phyloP scores from a whole-genome alignment of 2,113 vertebrate genomes.

The Todiramphus saurophagus region DNA sequence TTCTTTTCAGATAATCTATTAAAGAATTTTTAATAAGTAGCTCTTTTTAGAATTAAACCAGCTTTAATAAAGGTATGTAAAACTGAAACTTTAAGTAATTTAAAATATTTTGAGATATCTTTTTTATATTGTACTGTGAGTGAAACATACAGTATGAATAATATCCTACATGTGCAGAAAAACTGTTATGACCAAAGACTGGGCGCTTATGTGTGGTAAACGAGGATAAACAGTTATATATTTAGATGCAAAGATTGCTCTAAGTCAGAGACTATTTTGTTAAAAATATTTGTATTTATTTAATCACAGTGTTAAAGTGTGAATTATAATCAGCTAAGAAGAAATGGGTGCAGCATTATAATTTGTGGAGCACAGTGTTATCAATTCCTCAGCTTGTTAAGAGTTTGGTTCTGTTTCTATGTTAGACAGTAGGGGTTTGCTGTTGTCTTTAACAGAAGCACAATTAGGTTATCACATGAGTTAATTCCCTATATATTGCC shows the following conservation, averaged over 20 bases:
- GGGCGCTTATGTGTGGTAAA: slow-evolving; percentile 32
- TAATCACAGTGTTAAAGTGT: background rate
- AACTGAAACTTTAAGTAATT: slow-evolving; percentile 71
- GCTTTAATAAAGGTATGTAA: slow-evolving; percentile 61
- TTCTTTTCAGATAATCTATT: slow-evolving; percentile 72
- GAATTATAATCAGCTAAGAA: background rate
- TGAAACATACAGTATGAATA: slow-evolving; percentile 68
- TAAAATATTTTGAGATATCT: slow-evolving; percentile 68
- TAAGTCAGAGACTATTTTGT: background rate
- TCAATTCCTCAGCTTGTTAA: background rate
- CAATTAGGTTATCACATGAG: background rate
- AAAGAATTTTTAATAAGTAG: slow-evolving; percentile 71
- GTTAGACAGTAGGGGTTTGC: background rate
- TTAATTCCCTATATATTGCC: background rate
- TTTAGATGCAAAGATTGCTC: background rate
- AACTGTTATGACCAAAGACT: slow-evolving; percentile 64
- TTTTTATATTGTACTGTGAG: slow-evolving; percentile 56
- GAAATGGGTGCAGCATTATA: background rate
- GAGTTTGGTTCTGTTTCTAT: background rate
- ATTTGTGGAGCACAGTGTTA: background rate
- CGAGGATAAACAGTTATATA: background rate
- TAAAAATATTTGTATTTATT: slow-evolving; percentile 32
- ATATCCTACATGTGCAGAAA: slow-evolving; percentile 59
- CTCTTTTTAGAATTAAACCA: slow-evolving; percentile 66
- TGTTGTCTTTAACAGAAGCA: background rate